These are phyloP conservation scores for Piscicola geometra DNA, from an alignment of 2,888 invertebrate species.

Conservation along the genomic window DNA sequence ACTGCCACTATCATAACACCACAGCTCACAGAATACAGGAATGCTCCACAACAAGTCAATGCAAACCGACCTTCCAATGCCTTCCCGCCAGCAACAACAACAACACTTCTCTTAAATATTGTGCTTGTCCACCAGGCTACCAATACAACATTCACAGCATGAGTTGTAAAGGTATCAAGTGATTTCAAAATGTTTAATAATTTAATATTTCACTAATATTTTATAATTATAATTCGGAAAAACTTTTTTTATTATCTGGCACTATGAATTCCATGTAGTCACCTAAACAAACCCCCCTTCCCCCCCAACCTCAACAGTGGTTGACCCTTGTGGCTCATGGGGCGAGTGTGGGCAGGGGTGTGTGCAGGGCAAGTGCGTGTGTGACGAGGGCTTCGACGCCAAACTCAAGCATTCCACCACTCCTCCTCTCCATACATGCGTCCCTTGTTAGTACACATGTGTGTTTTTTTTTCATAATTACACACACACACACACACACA, in stretches of 20 bases:
- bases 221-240: too few species aligned
- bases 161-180: background rate
- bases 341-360: conserved; percentile 14
- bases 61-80: background rate
- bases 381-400: background rate
- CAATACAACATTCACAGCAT: conserved; percentile 2
- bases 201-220: too few species aligned
- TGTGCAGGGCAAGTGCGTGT: background rate
- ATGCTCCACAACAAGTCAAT: background rate
- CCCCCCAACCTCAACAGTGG: background rate
- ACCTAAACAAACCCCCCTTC: background rate
- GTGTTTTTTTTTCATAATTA: too few species aligned
- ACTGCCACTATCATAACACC: too few species aligned
- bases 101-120: background rate
- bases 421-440: background rate
- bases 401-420: background rate
- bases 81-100: background rate
- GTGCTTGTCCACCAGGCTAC: background rate
- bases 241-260: too few species aligned
- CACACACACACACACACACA: conserved; percentile 25
- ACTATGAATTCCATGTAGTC: too few species aligned
- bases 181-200: too few species aligned
- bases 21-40: background rate
- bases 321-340: background rate
- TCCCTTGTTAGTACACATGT: background rate